Conservation (phyloP, 2,113 vertebrate species). For the Macroglossus sobrinus region DNA sequence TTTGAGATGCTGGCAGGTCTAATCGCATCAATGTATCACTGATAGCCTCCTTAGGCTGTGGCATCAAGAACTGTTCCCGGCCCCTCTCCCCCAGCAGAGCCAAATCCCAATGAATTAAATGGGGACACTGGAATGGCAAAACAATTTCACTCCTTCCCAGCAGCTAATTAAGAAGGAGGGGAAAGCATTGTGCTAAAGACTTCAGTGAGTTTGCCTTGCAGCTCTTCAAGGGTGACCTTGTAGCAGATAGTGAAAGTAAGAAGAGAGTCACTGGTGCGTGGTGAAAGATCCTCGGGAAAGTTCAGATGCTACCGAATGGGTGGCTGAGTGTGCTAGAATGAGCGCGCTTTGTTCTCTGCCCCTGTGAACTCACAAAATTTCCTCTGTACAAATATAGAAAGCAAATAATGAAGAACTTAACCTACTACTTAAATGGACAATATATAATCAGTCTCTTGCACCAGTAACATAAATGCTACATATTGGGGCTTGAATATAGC, state of each 20-base stretch:
- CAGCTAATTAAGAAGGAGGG: slow-evolving; percentile 79
- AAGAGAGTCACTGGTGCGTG: slow-evolving; percentile 62
- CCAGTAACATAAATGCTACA: background rate
- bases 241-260: slow-evolving; percentile 72
- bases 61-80: slow-evolving; percentile 65
- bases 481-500: background rate
- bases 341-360: slow-evolving; percentile 61
- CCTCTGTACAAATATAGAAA: slow-evolving; percentile 43
- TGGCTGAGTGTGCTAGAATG: slow-evolving; percentile 33
- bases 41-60: slow-evolving; percentile 78
- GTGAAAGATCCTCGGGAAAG: slow-evolving; percentile 68
- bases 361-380: slow-evolving; percentile 51
- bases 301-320: slow-evolving; percentile 42
- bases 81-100: slow-evolving; percentile 59
- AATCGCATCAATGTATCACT: slow-evolving; percentile 74
- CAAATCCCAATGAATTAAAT: slow-evolving; percentile 76
- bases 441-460: slow-evolving; percentile 57
- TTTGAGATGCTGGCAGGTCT: slow-evolving; percentile 65
- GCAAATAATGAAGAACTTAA: slow-evolving; percentile 53
- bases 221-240: slow-evolving; percentile 76
- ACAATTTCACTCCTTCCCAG: slow-evolving; percentile 72
- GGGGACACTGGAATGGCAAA: slow-evolving; percentile 75
- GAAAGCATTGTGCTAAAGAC: slow-evolving; percentile 72
- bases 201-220: slow-evolving; percentile 59
- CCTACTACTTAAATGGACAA: slow-evolving; percentile 51